phyloP scores from a whole-genome alignment of 2,888 invertebrate species.

The Tenthredo mesomela region DNA sequence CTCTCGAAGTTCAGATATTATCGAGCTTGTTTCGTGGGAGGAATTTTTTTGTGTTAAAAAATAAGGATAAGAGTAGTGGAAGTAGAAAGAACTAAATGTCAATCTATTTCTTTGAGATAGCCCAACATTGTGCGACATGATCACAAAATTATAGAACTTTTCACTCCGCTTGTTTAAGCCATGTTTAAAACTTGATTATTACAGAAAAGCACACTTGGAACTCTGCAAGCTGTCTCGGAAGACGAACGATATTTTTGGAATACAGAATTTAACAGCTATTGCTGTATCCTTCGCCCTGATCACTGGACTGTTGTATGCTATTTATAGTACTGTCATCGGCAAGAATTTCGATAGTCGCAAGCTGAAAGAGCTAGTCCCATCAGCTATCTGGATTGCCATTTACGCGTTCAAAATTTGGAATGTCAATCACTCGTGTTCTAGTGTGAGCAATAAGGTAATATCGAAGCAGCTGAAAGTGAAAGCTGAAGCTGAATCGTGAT shows the following conservation, averaged over 20 bases:
- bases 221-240: constrained; percentile 13
- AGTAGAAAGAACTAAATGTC: neutral
- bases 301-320: neutral
- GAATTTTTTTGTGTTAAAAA: neutral
- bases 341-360: neutral
- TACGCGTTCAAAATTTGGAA: neutral
- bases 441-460: constrained; percentile 34
- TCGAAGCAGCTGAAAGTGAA: neutral
- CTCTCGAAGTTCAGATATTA: neutral
- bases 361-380: neutral
- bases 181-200: neutral
- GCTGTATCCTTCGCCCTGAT: constrained; percentile 2
- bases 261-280: constrained; percentile 12
- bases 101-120: neutral
- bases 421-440: constrained; percentile 1
- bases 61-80: neutral
- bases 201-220: constrained; percentile 36
- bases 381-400: neutral
- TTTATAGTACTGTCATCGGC: neutral
- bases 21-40: neutral
- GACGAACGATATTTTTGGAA: neutral
- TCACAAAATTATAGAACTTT: too few relatives aligned
- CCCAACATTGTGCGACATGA: too few relatives aligned
- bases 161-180: too few relatives aligned
- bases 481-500: too few relatives aligned